Percentiles rank a stretch among this genome's conserved stretches.
phyloP scores from a whole-genome alignment of 2,113 vertebrate species.

The Zeus faber region DNA sequence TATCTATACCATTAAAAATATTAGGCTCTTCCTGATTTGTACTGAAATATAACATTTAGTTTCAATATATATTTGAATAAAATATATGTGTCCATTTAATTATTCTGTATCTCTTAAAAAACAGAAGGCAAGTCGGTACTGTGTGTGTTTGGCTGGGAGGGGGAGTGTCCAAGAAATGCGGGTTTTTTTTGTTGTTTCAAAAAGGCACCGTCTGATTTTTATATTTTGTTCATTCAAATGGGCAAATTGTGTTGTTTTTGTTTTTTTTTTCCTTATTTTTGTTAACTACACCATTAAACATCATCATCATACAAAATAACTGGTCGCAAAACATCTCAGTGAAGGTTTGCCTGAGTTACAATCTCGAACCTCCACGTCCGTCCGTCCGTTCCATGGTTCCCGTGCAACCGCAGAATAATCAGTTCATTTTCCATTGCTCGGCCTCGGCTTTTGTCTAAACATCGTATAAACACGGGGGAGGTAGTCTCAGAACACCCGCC shows the following conservation, averaged over 20 bases:
- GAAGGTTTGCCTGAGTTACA: conserved; percentile 63
- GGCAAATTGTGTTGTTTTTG: conserved; percentile 6
- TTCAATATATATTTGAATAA: conserved; percentile 66
- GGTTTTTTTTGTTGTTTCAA: conserved; percentile 32
- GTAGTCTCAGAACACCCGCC: no score
- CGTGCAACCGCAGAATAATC: neutral
- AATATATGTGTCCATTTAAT: conserved; percentile 63
- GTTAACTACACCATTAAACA: conserved; percentile 32
- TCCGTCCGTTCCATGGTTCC: conserved; percentile 40
- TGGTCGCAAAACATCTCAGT: conserved; percentile 32
- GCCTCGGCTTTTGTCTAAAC: no score
- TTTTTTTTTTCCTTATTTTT: neutral
- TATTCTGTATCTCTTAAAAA: conserved; percentile 50
- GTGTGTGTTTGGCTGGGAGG: conserved; percentile 30
- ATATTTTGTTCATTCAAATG: conserved; percentile 43
- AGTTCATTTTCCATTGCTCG: neutral
- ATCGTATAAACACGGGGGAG: no score
- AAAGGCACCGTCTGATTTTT: conserved; percentile 66
- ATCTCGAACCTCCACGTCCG: conserved; percentile 45
- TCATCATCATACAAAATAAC: conserved; percentile 42
- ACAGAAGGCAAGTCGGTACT: conserved; percentile 54
- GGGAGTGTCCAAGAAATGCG: conserved; percentile 31
- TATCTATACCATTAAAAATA: conserved; percentile 64
- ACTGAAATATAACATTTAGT: conserved; percentile 71
- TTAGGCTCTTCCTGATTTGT: conserved; percentile 55